Evolutionary conservation across 2,797 vertebrate genomes (phyloP), one percentile per base, ranked within the genome.

Genomic region (Trachops cirrhosus): DNA sequence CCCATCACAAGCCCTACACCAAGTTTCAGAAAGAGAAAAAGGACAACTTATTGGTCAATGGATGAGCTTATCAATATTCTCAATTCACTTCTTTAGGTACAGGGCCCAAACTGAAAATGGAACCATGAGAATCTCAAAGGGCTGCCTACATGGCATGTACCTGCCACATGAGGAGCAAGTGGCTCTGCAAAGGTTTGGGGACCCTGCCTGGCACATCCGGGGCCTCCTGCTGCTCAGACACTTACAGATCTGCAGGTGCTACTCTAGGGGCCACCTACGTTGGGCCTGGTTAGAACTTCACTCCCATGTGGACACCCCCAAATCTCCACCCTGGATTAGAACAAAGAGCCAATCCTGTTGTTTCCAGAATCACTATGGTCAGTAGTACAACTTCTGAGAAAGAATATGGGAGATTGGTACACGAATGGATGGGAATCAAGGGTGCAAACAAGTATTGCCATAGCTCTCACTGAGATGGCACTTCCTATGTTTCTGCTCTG

Each of bases 11-110:
- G 50, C 80, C 2, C 16, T 48, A 52, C 1, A n/a, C 29, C 74
- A 77, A 41, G 70, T 86, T 96, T 92, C 92, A 93, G 54, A 93
- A 93, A 67, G 21, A 37, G n/a, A 32, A 85, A 86, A 93, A 77
- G 90, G 86, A 78, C 41, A 88, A 41, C 11, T 64, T 77, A 78
- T 87, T 70, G 90, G 87, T 75, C 6, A 64, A 44, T 39, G 83
- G 93, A 96, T 85, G 79, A 82, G 21, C 52, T 78, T 89, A 93
- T 91, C 44, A 70, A 59, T 94, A 86, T 10, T 94, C 75, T 97
- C 92, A 91, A 77, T 91, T 97, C 92, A 97, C n/a, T 77, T 92
- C 91, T 95, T 93, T 44, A 95, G 89, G 86, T 86, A 82, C 26
- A 67, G 94, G 70, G 46, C 37, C 94, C 97, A 71, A 88, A 83